phyloP scores from a whole-genome alignment of 1,140 invertebrate species.

The Tenebrio molitor region DNA sequence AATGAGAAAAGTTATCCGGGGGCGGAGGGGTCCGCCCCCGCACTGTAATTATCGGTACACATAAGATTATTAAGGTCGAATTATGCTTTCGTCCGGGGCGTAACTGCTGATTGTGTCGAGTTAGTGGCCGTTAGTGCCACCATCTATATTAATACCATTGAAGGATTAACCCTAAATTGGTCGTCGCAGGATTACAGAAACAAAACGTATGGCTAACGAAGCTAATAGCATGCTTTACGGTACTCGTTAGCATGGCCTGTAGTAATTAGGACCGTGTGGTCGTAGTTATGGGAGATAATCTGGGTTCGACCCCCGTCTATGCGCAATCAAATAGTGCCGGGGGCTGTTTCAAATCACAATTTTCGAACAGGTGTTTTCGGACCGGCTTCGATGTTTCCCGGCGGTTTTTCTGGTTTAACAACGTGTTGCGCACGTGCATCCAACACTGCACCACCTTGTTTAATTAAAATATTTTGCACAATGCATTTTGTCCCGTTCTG shows the following conservation, averaged over 20 bases:
- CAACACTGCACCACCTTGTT: too few relatives aligned
- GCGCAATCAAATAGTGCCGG: constrained; percentile 20
- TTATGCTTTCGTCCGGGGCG: constrained; percentile 16
- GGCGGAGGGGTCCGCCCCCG: not conserved
- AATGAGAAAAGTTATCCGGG: constrained; percentile 32
- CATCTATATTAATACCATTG: constrained; percentile 48
- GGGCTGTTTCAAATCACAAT: constrained; percentile 23
- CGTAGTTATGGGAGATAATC: constrained; percentile 47
- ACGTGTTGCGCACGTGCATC: not conserved
- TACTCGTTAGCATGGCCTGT: constrained; percentile 45
- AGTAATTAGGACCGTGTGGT: constrained; percentile 47
- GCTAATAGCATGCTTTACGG: constrained; percentile 51
- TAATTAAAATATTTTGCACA: too few relatives aligned
- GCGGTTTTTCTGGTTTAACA: not conserved
- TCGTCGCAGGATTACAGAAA: constrained; percentile 46
- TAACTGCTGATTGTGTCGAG: constrained; percentile 36
- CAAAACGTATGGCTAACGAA: constrained; percentile 51
- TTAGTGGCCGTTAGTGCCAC: constrained; percentile 37
- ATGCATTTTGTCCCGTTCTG: too few relatives aligned
- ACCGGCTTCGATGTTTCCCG: not conserved
- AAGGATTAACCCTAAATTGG: constrained; percentile 51
- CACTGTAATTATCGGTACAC: constrained; percentile 7
- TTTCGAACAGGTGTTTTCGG: constrained; percentile 14
- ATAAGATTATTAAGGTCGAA: constrained; percentile 36
- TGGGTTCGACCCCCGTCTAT: constrained; percentile 32